Base-by-base conservation (phyloP, 1,140 invertebrate genomes). In the Conus betulinus region DNA sequence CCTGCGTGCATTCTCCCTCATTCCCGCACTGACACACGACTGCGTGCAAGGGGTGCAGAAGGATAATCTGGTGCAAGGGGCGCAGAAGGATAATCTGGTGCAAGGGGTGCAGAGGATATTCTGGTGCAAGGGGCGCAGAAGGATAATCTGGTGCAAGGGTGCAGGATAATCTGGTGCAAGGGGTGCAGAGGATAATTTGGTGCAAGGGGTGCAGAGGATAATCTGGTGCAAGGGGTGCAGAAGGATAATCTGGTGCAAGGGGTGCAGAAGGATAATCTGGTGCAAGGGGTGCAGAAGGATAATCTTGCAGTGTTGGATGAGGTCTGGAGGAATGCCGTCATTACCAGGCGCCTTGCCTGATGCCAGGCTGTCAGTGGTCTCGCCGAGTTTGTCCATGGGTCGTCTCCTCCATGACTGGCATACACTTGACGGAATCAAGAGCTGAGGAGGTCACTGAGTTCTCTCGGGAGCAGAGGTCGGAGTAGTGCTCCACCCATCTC, bases 401-500 rank as follows among this genome's bases (percentile, higher is more conserved):
- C 25, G 55, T 1, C 81, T 51, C 11, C 13, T 82, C 27, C 23
- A 52, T 11, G 25, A 51, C 81, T 52, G 51, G 71, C 4, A 89
- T 78, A 51, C 20, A 23, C 15, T 63, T 63, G 13, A 88, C 53
- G 51, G 76, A 25, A 23, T 91, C 78, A 20, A 90, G 81, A 81
- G 76, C 89, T 60, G 63, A 11, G 39, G 79, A 6, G 11, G 57
- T 13, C 23, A 87, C 76, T n/a, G 39, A 87, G 52, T 89, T 90
- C 52, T 89, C 55, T 55, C 51, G 81, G 3, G 81, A 87, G 79
- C 87, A 90, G 13, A 90, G 88, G 5, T 90, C 83, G 5, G 52
- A n/a, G 71, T 91, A 88, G 20, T 88, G 86, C 27, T 88, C 90
- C 20, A 88, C 82, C 88, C 86, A 88, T 85, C 83, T 78, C 25